phyloP scores from a whole-genome alignment of 2,888 invertebrate genomes.

The Scaptomyza polygonia region DNA sequence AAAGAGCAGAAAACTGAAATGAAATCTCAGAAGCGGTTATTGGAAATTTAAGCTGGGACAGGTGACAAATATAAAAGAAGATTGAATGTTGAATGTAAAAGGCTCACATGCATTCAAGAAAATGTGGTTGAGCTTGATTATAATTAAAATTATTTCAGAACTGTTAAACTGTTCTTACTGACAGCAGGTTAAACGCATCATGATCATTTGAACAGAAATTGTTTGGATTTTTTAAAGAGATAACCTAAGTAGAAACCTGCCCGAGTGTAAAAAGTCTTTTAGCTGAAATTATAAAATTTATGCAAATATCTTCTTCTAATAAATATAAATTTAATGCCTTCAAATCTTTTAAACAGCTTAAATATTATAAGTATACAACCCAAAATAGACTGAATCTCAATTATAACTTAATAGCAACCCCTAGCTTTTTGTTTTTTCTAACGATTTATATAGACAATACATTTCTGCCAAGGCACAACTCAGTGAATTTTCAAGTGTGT shows the following conservation, averaged over 20 bases:
- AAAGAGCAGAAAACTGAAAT: slow-evolving; percentile 23
- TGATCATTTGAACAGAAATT: no score
- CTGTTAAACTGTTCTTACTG: neutral
- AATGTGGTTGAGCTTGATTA: neutral
- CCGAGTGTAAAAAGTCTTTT: no score
- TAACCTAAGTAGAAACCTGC: no score
- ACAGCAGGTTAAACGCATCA: no score
- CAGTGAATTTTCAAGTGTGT: slow-evolving; percentile 54
- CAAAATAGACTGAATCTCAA: neutral
- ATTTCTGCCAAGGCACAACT: slow-evolving; percentile 21
- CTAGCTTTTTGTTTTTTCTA: slow-evolving; percentile 1
- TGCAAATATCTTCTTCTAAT: neutral
- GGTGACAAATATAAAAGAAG: slow-evolving; percentile 26
- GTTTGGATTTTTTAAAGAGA: no score
- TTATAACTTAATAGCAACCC: slow-evolving; percentile 27
- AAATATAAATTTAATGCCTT: neutral
- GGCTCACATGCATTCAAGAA: slow-evolving; percentile 6
- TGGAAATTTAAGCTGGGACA: slow-evolving; percentile 39
- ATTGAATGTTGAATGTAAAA: slow-evolving; percentile 24
- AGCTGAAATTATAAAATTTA: neutral
- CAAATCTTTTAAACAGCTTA: slow-evolving; percentile 38
- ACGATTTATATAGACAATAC: slow-evolving; percentile 25
- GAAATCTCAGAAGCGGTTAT: slow-evolving; percentile 28
- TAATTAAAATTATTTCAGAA: neutral
- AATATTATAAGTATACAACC: neutral